Percentiles rank a stretch among this genome's conserved stretches.
Evolutionary conservation across 2,888 invertebrate species (phyloP).

Genomic region (Parascotia fuliginaria): DNA sequence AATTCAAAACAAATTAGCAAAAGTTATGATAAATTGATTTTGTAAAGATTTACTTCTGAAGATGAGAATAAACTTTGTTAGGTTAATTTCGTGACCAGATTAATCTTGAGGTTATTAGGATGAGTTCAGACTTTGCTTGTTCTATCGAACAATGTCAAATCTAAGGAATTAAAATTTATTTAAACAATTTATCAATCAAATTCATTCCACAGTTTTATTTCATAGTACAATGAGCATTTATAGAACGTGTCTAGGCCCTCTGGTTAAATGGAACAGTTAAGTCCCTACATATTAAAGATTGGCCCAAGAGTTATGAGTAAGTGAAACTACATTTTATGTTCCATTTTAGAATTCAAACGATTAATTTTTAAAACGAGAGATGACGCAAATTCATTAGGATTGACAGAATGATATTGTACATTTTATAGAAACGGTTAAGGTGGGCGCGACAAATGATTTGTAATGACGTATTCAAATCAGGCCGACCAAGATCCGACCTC

Average conservation of each 20-base stretch:
- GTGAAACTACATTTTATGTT: not conserved
- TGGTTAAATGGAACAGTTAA: too few relatives aligned
- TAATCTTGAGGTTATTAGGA: not conserved
- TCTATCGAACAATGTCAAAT: not conserved
- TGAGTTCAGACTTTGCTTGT: not conserved
- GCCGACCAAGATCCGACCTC: slow-evolving; percentile 71
- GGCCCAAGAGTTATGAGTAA: too few relatives aligned
- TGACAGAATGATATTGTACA: slow-evolving; percentile 10
- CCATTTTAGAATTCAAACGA: not conserved
- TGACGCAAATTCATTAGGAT: slow-evolving; percentile 1
- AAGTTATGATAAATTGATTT: slow-evolving; percentile 41
- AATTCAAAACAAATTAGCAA: slow-evolving; percentile 35
- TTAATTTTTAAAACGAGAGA: not conserved
- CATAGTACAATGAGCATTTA: too few relatives aligned
- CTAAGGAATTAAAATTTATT: too few relatives aligned
- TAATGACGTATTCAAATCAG: slow-evolving; percentile 83
- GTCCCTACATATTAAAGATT: too few relatives aligned
- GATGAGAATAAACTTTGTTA: slow-evolving; percentile 20
- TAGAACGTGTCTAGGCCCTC: too few relatives aligned
- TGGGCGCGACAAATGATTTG: slow-evolving; percentile 65
- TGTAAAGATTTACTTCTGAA: slow-evolving; percentile 24
- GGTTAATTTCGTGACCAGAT: slow-evolving; percentile 18
- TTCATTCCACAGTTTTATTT: too few relatives aligned
- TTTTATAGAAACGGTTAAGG: slow-evolving; percentile 36
- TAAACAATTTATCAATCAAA: too few relatives aligned